phyloP scores from a whole-genome alignment of 2,888 invertebrate genomes.

The Dioctria linearis region DNA sequence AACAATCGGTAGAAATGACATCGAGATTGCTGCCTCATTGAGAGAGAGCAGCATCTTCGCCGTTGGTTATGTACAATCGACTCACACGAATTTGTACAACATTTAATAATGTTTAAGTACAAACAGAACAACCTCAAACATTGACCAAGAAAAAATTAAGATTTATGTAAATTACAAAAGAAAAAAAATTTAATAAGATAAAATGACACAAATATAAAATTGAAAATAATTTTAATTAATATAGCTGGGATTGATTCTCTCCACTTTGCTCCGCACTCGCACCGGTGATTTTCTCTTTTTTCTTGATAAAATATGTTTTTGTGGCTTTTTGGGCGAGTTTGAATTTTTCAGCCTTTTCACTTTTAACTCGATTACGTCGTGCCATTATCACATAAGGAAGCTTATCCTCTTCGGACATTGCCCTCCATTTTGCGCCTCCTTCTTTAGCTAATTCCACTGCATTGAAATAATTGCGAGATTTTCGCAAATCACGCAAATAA shows the following conservation, averaged over 20 bases:
- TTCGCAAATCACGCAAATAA: conserved; percentile 46
- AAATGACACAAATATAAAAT: neutral
- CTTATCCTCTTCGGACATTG: conserved; percentile 52
- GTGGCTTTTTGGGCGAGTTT: neutral
- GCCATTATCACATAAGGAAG: conserved; percentile 52
- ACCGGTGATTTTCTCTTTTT: neutral
- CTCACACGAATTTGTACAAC: too few species aligned
- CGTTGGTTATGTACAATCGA: too few species aligned
- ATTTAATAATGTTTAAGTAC: too few species aligned
- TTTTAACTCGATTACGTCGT: conserved; percentile 25
- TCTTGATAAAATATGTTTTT: neutral
- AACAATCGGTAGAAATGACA: too few species aligned
- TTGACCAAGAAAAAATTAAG: neutral
- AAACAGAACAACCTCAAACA: too few species aligned
- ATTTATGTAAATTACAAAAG: neutral
- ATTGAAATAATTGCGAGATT: neutral
- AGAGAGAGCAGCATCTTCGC: too few species aligned
- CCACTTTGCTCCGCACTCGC: neutral
- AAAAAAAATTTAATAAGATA: neutral
- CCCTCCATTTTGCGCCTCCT: conserved; percentile 51
- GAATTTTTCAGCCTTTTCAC: conserved; percentile 24
- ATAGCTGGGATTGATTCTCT: neutral
- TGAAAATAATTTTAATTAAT: neutral
- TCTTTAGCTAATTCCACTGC: conserved; percentile 22
- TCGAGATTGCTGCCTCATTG: too few species aligned